Evolutionary conservation across 2,113 vertebrate species (phyloP).

Genomic region (Thunnus thynnus): DNA sequence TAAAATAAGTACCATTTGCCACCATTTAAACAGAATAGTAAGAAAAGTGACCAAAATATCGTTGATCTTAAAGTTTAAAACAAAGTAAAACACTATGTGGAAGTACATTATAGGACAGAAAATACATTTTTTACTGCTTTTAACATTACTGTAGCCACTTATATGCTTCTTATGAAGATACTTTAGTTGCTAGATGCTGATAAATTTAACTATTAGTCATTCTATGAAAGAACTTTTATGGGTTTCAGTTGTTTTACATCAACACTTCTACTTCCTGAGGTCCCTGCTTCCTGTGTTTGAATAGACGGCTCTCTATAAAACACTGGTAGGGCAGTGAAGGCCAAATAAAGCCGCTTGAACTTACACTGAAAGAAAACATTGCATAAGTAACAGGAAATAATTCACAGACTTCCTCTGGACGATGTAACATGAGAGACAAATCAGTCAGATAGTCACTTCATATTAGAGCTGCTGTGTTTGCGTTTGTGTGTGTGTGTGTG

Average conservation of each 20-base stretch:
- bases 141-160: neutral
- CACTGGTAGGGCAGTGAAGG: slow-evolving; percentile 40
- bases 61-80: too few species aligned
- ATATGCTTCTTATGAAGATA: neutral
- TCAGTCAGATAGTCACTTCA: slow-evolving; percentile 33
- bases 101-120: neutral
- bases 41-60: neutral
- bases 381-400: slow-evolving; percentile 71
- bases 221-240: slow-evolving; percentile 48
- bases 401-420: slow-evolving; percentile 62
- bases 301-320: slow-evolving; percentile 64
- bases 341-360: slow-evolving; percentile 70
- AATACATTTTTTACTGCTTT: accelerated
- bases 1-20: neutral
- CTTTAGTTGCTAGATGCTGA: neutral
- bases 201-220: slow-evolving; percentile 19
- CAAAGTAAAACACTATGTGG: too few species aligned
- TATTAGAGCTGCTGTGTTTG: slow-evolving; percentile 34
- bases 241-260: slow-evolving; percentile 61
- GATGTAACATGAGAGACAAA: slow-evolving; percentile 44
- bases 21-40: neutral
- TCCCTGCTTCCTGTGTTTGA: slow-evolving; percentile 60
- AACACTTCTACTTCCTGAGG: slow-evolving; percentile 59
- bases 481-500: slow-evolving; percentile 33
- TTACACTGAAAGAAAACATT: slow-evolving; percentile 61